Percentiles rank a stretch among this genome's conserved stretches.
These are phyloP conservation scores for Microplitis manilae DNA, from an alignment of 2,888 invertebrate genomes.

Conservation along the genomic window DNA sequence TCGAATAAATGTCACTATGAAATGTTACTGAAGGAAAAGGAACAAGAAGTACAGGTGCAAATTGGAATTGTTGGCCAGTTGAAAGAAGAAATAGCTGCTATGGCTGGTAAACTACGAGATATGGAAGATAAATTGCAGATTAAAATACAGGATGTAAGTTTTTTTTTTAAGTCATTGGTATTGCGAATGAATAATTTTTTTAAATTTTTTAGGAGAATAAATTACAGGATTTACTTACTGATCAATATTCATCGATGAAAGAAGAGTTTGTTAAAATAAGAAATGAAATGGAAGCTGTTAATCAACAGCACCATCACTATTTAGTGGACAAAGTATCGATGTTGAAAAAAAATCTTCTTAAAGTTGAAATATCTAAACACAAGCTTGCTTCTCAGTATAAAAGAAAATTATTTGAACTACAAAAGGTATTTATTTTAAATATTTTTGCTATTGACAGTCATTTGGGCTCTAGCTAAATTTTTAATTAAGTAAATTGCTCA, in stretches of 20 bases:
- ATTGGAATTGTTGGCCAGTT: constrained; percentile 53
- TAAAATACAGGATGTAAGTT: constrained; percentile 41
- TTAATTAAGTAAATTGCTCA: too few species aligned
- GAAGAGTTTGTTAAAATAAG: constrained; percentile 61
- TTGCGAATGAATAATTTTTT: neutral
- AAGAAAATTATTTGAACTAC: constrained; percentile 57
- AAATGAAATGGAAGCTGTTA: constrained; percentile 55
- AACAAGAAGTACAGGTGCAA: constrained; percentile 53
- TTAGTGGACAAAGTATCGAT: constrained; percentile 53
- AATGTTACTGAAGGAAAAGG: constrained; percentile 53
- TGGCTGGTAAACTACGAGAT: constrained; percentile 56
- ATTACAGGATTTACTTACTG: constrained; percentile 56
- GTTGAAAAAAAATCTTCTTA: constrained; percentile 57
- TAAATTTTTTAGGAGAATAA: constrained; percentile 55
- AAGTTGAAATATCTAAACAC: constrained; percentile 59
- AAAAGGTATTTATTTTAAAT: constrained; percentile 56
- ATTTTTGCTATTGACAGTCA: neutral
- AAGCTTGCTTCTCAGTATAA: constrained; percentile 58
- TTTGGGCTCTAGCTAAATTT: too few species aligned
- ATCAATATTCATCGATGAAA: constrained; percentile 60
- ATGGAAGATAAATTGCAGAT: constrained; percentile 58
- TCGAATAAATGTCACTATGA: constrained; percentile 53
- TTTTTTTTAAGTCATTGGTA: neutral
- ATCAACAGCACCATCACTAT: constrained; percentile 55
- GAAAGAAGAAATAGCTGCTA: constrained; percentile 53